Conservation (phyloP, 1,140 invertebrate species). For the Diorhabda carinulata region DNA sequence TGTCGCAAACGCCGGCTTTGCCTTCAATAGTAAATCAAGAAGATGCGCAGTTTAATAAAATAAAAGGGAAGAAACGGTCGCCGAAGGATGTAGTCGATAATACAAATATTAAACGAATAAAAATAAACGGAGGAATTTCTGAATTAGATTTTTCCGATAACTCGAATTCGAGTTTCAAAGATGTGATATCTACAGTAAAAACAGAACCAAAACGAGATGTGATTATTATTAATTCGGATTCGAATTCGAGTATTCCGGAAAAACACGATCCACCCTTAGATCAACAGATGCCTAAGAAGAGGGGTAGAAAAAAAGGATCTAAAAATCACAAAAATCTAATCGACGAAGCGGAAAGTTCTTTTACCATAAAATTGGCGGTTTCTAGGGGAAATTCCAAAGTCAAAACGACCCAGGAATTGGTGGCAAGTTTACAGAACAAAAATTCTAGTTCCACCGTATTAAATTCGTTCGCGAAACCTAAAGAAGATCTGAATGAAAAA, state of each 20-base stretch:
- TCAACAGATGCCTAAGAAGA: slow-evolving; percentile 53
- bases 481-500: slow-evolving; percentile 43
- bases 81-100: slow-evolving; percentile 25
- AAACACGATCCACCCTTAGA: slow-evolving; percentile 35
- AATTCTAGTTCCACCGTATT: slow-evolving; percentile 37
- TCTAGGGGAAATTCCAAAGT: slow-evolving; percentile 66
- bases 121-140: slow-evolving; percentile 36
- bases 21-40: slow-evolving; percentile 11
- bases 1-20: slow-evolving; percentile 33
- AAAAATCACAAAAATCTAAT: slow-evolving; percentile 56
- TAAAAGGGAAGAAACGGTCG: slow-evolving; percentile 29
- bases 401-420: slow-evolving; percentile 79
- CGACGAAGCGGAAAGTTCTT: slow-evolving; percentile 52
- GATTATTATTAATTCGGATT: slow-evolving; percentile 46
- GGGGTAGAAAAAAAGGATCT: slow-evolving; percentile 67
- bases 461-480: slow-evolving; percentile 26
- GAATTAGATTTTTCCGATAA: slow-evolving; percentile 45
- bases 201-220: slow-evolving; percentile 31
- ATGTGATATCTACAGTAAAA: slow-evolving; percentile 33
- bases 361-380: slow-evolving; percentile 63
- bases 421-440: slow-evolving; percentile 71
- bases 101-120: slow-evolving; percentile 29
- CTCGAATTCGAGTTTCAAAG: slow-evolving; percentile 47
- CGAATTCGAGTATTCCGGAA: slow-evolving; percentile 45
- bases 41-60: slow-evolving; percentile 27